Base-by-base conservation (phyloP, 1,140 invertebrate genomes). In the Micrasema longulum region DNA sequence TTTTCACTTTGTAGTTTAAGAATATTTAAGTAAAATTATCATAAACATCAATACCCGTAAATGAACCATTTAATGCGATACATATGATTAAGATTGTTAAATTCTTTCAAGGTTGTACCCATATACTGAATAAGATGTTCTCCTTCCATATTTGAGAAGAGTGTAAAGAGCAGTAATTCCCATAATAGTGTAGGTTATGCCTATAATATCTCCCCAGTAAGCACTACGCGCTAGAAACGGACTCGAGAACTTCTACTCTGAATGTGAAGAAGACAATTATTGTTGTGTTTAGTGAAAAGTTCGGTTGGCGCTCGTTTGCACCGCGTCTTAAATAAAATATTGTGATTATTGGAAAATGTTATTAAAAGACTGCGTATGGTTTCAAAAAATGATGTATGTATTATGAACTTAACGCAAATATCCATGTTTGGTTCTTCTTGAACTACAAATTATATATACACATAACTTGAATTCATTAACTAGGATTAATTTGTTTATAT, bases 361-460 rank as follows among this genome's bases (percentile, higher is more conserved):
- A 65, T 73, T 38, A 73, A 70, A 74, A 74, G 72, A 74, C 72
- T 74, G 72, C 72, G 45, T 69, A 50, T 63, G 26, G 22, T 73
- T 73, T 68, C 66, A 43, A 31, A 57, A 53, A 23, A 53, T 36
- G 57, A 68, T 68, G 43, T 50, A 43, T 55, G 65, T 68, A 55
- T 57, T 31, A 36, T 57, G 35, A 20, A 26, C 31, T 45, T 43
- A 53, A 43, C 11, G n/a, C 26, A 26, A n/a, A 50, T 66, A 45
- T 64, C 41, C 43, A 31, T 47, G 23, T 64, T 64, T 47, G 18
- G 60, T 64, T 47, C 43, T 23, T 62, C 41, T 64, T 16, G 43
- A 47, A 45, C 43, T 31, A 26, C 12, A 47, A 31, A 41, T 47
- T 62, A 31, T 64, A 67, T 43, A 68, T 68, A 52, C 38, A 43